A percentile compares a stretch with the other conserved stretches of the same genome.
These are phyloP conservation scores for Drosophila percnosoma DNA, from an alignment of 2,888 invertebrate genomes.

Conservation along the genomic window DNA sequence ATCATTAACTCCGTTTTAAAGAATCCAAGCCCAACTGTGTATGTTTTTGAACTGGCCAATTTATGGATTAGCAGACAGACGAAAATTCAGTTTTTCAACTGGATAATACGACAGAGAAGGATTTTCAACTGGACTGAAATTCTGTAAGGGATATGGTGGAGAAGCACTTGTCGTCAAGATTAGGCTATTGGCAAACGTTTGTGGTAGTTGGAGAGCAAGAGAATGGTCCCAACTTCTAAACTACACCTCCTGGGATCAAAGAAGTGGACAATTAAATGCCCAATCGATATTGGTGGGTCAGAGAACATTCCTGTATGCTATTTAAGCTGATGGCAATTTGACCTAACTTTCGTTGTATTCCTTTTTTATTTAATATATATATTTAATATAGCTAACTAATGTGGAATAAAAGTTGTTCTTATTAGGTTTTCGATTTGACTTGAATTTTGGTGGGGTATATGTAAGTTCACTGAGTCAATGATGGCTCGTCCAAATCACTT, in stretches of 20 bases:
- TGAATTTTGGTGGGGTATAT: background rate
- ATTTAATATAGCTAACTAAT: background rate
- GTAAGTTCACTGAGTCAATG: constrained; percentile 23
- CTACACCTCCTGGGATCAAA: background rate
- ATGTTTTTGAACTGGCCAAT: background rate
- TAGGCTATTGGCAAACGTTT: background rate
- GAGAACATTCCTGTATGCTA: background rate
- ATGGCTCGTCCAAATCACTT: constrained; percentile 27
- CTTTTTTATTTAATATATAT: background rate
- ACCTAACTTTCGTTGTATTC: background rate
- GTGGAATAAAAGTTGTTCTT: background rate
- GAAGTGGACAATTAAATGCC: background rate
- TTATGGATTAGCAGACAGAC: background rate
- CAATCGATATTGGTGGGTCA: background rate
- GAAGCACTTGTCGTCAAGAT: background rate
- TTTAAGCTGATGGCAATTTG: background rate
- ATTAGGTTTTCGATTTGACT: background rate
- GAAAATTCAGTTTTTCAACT: background rate
- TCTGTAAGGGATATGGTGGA: background rate
- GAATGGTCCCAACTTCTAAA: background rate
- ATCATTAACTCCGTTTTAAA: background rate
- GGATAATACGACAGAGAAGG: background rate
- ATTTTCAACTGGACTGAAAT: accelerated
- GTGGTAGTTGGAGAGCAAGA: background rate
- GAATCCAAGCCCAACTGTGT: no score